A percentile compares a stretch with the other conserved stretches of the same genome.
Conservation (phyloP, 2,797 vertebrate genomes). For the Aulostomus chinensis region DNA sequence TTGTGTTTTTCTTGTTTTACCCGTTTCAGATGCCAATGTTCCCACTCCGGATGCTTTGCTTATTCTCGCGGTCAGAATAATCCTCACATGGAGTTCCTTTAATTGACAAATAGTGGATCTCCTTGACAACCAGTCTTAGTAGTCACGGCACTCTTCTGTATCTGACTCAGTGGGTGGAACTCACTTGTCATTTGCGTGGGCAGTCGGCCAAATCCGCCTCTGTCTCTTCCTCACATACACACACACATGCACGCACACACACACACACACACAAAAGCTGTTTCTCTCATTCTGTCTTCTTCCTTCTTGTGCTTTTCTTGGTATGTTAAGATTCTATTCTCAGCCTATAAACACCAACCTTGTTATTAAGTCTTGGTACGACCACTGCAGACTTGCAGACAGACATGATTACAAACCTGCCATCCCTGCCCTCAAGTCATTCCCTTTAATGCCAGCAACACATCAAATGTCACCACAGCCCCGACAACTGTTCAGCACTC, state of each 20-base stretch:
- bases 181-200: constrained; percentile 62
- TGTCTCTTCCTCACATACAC: constrained; percentile 36
- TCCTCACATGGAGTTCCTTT: constrained; percentile 56
- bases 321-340: constrained; percentile 41
- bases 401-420: constrained; percentile 64
- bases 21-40: constrained; percentile 28
- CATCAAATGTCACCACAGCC: constrained; percentile 37
- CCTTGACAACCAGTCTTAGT: constrained; percentile 68
- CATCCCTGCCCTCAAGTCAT: constrained; percentile 40
- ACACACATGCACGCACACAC: constrained; percentile 20
- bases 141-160: constrained; percentile 61
- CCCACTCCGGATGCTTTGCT: constrained; percentile 40
- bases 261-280: constrained; percentile 16
- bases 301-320: constrained; percentile 7
- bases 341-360: constrained; percentile 51
- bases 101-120: constrained; percentile 67
- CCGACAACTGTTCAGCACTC: constrained; percentile 21
- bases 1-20: constrained; percentile 29
- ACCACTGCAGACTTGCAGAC: constrained; percentile 51
- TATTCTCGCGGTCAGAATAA: constrained; percentile 45
- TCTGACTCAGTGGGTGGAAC: constrained; percentile 66
- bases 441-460: constrained; percentile 44
- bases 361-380: constrained; percentile 51
- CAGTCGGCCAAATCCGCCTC: constrained; percentile 42
- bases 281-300: constrained; percentile 14